Percentiles rank a stretch among this genome's conserved stretches.
These are phyloP conservation scores for Atopsyche davidsoni DNA, from an alignment of 1,140 invertebrate genomes.

Conservation along the genomic window DNA sequence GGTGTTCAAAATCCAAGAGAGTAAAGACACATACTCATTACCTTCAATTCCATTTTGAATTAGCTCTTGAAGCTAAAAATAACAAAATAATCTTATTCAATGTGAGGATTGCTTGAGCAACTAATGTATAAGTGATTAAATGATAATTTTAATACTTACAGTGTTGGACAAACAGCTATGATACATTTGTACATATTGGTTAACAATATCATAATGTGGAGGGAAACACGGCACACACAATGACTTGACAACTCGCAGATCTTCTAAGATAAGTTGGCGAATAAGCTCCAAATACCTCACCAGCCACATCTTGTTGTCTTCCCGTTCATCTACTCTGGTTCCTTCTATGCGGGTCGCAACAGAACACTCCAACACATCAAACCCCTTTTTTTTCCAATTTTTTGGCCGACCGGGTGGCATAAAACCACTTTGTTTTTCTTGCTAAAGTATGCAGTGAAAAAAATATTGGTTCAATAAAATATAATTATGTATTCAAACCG, in stretches of 20 bases:
- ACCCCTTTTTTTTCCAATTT: conserved; percentile 82
- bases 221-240: conserved; percentile 93
- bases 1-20: conserved; percentile 88
- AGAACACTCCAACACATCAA: conserved; percentile 76
- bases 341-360: conserved; percentile 80
- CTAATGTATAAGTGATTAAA: no score
- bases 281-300: conserved; percentile 74
- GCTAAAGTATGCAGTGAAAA: conserved; percentile 44
- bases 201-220: conserved; percentile 89
- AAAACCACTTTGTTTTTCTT: conserved; percentile 78
- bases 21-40: conserved; percentile 91
- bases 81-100: conserved; percentile 7
- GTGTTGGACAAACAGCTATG: conserved; percentile 81
- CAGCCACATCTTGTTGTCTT: conserved; percentile 93
- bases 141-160: conserved; percentile 51
- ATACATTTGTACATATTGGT: conserved; percentile 90
- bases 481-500: no score
- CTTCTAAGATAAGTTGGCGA: conserved; percentile 82
- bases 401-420: conserved; percentile 91
- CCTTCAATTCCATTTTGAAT: conserved; percentile 84
- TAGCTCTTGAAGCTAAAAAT: conserved; percentile 73
- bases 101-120: no score
- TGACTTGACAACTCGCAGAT: conserved; percentile 87
- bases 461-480: no score
- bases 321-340: conserved; percentile 87